Conservation (phyloP, 2,888 invertebrate genomes). For the Stenchaetothrips biformis region DNA sequence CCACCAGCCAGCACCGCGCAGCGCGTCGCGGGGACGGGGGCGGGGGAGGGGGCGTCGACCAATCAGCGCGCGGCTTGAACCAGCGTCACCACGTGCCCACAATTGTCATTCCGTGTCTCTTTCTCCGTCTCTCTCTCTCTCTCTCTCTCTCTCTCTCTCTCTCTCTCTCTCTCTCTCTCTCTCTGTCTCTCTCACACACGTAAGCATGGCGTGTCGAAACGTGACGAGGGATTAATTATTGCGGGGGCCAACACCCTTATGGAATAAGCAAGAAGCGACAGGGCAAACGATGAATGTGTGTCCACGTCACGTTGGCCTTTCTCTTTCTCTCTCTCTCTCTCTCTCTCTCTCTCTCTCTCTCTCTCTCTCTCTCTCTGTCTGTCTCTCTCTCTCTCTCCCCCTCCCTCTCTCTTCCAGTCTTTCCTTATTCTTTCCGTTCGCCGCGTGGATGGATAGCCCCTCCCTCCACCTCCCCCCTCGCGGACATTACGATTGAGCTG, state of each 20-base stretch:
- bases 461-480: no score
- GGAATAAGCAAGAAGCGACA: not conserved
- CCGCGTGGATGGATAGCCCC: no score
- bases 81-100: not conserved
- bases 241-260: not conserved
- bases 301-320: not conserved
- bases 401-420: not conserved
- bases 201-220: no score
- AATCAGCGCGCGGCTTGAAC: not conserved
- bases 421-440: not conserved
- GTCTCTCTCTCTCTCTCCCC: not conserved
- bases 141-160: not conserved
- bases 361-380: not conserved
- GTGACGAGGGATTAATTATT: no score
- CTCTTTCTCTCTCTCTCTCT: not conserved
- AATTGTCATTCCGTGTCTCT: not conserved
- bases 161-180: not conserved
- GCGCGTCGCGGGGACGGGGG: not conserved
- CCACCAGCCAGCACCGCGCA: not conserved
- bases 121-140: not conserved
- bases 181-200: not conserved
- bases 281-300: no score
- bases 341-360: conserved; percentile 15
- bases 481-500: no score
- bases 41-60: not conserved